Base-by-base conservation (phyloP, 2,797 vertebrate species). In the Lagocephalus sceleratus region DNA sequence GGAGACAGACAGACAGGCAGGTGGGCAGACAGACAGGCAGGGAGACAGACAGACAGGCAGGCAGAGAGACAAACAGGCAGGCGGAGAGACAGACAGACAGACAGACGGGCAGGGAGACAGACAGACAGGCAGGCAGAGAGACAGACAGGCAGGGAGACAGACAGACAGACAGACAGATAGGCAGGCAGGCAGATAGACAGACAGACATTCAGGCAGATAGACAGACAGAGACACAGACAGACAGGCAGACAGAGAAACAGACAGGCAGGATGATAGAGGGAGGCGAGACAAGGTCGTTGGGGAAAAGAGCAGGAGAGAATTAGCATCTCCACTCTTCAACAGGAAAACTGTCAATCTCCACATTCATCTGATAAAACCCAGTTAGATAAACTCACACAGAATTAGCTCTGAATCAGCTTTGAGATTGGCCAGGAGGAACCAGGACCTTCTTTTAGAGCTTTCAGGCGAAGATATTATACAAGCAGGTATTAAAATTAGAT, bases 391-490 rank as follows among this genome's bases (percentile, higher is more conserved):
- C 70, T 76, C 61, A 63, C 29, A 0, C 10, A 40, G 69, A 85
- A 82, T 80, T 82, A 84, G 60, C 73, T 62, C 52, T 44, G 54
- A 59, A 52, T 26, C 40, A 49, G 49, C 44, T 60, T 38, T 4
- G 42, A 76, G 81, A 82, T 72, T 74, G 68, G 63, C 61, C 54
- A 17, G 53, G 55, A 72, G 56, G 56, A 60, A 68, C 60, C 62
- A 15, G 47, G 62, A 52, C 58, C 56, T 59, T 45, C 76, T 84
- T 75, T 86, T 62, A 76, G 72, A 52, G 55, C 68, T 75, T 63
- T 66, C 50, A 52, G 54, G 70, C 53, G 51, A 61, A 80, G 67
- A 83, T 77, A 87, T 87, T 78, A 35, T 82, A 85, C 82, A 86
- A 71, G 71, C 53, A 2, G 25, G 55, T 64, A 66, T 70, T 5